Conservation (phyloP, 2,113 vertebrate species). For the Caranx melampygus region DNA sequence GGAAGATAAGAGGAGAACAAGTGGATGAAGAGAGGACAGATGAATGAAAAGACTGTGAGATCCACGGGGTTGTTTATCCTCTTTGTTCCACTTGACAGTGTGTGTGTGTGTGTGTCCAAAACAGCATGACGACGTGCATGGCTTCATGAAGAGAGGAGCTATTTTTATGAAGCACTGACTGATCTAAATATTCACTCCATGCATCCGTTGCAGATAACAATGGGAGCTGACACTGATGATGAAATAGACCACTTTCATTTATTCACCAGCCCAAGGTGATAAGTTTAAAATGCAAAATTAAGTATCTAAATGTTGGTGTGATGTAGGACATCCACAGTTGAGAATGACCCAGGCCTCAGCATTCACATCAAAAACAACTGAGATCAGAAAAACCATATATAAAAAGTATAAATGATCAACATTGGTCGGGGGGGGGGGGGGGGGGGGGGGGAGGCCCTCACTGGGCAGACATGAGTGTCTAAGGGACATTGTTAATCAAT, state of each 20-base stretch:
- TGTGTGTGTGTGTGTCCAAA: conserved; percentile 4
- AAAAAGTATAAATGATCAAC: too few species aligned
- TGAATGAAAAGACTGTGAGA: conserved; percentile 11
- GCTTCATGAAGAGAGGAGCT: not conserved
- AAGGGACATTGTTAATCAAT: too few species aligned
- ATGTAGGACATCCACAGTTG: too few species aligned
- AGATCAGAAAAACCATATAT: not conserved
- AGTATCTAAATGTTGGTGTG: not conserved
- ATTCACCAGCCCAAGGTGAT: not conserved
- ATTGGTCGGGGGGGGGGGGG: too few species aligned
- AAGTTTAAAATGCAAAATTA: not conserved
- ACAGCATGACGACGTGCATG: not conserved
- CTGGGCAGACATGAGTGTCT: too few species aligned
- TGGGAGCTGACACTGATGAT: not conserved
- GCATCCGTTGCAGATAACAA: not conserved
- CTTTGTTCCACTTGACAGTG: conserved; percentile 24
- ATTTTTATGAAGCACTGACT: conserved; percentile 12
- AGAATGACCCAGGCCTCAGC: not conserved
- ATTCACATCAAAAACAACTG: not conserved
- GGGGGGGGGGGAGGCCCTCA: too few species aligned
- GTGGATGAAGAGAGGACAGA: conserved; percentile 26
- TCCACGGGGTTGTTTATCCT: not conserved
- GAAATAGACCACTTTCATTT: not conserved
- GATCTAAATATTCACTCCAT: conserved; percentile 9
- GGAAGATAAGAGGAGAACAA: conserved; percentile 17